Base-by-base conservation (phyloP, 2,888 invertebrate species). In the Nemoura dubitans region DNA sequence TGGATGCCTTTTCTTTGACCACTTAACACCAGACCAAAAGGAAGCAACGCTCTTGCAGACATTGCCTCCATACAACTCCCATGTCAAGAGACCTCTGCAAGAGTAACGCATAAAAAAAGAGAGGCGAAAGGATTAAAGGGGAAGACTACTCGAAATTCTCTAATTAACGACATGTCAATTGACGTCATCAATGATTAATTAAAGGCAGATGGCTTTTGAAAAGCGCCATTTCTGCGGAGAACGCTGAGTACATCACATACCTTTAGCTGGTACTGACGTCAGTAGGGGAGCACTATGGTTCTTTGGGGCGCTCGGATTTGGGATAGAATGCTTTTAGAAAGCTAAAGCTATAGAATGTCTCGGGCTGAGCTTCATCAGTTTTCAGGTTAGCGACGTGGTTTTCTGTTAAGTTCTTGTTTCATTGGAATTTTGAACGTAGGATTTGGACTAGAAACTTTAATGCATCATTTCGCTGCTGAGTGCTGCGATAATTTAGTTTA, bases 161-260 rank as follows among this genome's bases (percentile, higher is more conserved):
- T 59, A 59, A 59, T 59, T 59, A 59, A 59, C 59, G 59, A 59
- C 21, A 14, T 14, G 59, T 59, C 59, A 59, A 59, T 59, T 7
- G 21, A 59, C 59, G 59, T 59, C 59, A 59, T 59, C 59, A 59
- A 59, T 59, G 59, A 59, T 59, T 59, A 59, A 59, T 59, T 59
- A 59, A 59, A 59, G 59, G 21, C 14, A 14, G 3, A 1, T 10
- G 21, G 59, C 59, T 59, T 59, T 21, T 59, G 59, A 59, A 59
- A 59, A 59, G 59, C 21, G 59, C 21, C 59, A 14, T 10, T 36
- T 59, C 59, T 59, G 59, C 3, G 59, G 14, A 14, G 21, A 59
- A 16, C 59, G 59, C 2, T n/a, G n/a, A n/a, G n/a, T n/a, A n/a
- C n/a, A n/a, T n/a, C n/a, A n/a, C n/a, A n/a, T n/a, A n/a, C n/a